Evolutionary conservation across 2,113 vertebrate genomes (phyloP), one percentile per base, ranked within the genome.

Genomic region (Camelus dromedarius): DNA sequence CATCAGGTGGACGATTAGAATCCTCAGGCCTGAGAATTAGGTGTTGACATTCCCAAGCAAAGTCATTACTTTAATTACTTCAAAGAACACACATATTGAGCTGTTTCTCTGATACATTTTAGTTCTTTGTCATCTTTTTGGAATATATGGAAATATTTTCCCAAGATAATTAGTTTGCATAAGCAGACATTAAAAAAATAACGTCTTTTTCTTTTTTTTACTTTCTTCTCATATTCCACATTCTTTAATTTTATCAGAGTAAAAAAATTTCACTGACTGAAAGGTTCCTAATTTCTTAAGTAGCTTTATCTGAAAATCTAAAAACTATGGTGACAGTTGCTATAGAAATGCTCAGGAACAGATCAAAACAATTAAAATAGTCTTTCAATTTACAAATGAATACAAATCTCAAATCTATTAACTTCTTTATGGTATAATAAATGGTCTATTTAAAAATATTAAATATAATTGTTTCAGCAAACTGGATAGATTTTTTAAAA

Each of bases 321-420:
- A 84, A 92, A 91, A 52, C 76, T 84, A 26, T 86, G 58, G 32
- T 91, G 70, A 92, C 28, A 38, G 46, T 75, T 92, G 67, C 67
- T 97, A 69, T 80, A 95, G 82, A 83, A 83, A 97, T 84, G 89
- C 56, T 93, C 76, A 95, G 69, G 91, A 95, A 95, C 22, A 72
- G 35, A 95, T 95, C 52, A 91, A 93, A 93, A 89, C 24, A 96
- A 88, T 92, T 93, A 89, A 94, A 82, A 95, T 72, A 19, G 28
- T 89, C 66, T 93, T 82, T 70, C 66, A 89, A 80, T 19, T 86
- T 86, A 19, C 62, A 91, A 81, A 72, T 6, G 19, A 69, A 69
- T 89, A 58, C 12, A 85, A 60, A 91, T 66, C 24, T 85, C 19
- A 89, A 76, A 62, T 88, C 24, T 95, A 52, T 90, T 94, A 69